Evolutionary conservation across 2,113 vertebrate species (phyloP).

Genomic region (Charina bottae): DNA sequence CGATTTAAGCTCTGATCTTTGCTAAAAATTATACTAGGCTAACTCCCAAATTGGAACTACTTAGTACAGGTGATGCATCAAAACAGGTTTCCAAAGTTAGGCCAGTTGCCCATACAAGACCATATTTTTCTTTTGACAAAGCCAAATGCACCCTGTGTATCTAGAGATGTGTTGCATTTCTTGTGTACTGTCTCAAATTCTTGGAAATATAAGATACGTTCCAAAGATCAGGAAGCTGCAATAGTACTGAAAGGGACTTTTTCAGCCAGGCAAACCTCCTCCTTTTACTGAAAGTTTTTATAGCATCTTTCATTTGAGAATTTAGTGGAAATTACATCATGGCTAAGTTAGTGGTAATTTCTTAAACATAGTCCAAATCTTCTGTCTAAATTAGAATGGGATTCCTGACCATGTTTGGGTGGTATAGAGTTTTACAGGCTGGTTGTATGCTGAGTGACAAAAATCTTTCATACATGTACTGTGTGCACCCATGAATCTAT

Average conservation of each 20-base stretch:
- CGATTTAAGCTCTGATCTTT: background rate
- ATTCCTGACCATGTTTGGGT: background rate
- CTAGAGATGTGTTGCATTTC: background rate
- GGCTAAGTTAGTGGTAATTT: background rate
- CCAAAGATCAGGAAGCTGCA: background rate
- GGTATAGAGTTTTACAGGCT: background rate
- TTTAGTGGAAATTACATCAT: background rate
- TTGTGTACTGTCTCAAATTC: background rate
- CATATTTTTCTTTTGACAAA: background rate
- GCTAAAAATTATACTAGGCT: background rate
- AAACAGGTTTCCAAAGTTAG: background rate
- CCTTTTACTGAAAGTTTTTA: background rate
- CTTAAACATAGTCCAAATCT: background rate
- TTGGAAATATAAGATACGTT: too few relatives aligned
- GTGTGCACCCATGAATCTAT: background rate
- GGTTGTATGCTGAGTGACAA: background rate
- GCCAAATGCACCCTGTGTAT: background rate
- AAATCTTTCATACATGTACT: background rate
- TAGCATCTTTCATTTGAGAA: background rate
- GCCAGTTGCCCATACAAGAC: background rate
- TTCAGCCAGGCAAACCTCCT: background rate
- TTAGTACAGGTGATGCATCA: background rate
- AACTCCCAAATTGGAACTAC: background rate
- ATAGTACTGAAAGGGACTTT: background rate
- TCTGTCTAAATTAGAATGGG: background rate